A percentile compares a stretch with the other conserved stretches of the same genome.
Evolutionary conservation across 2,888 invertebrate genomes (phyloP).

Genomic region (Cynaeus angustus): DNA sequence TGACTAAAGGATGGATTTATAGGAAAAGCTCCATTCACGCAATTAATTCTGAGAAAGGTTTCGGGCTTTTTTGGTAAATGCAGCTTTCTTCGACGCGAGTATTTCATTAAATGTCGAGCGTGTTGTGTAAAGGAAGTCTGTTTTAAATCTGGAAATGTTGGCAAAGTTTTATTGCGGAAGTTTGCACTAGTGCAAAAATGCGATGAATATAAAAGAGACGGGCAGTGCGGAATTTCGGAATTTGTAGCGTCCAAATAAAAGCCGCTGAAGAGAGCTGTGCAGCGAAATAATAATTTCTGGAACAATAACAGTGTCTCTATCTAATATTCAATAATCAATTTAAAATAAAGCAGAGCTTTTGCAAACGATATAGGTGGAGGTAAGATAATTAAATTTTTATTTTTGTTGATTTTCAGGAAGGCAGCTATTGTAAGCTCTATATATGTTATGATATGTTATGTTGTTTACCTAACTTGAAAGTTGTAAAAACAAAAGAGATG

Average conservation of each 20-base stretch:
- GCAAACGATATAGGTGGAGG: too few species aligned
- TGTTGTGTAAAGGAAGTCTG: constrained; percentile 8
- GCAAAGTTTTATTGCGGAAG: constrained; percentile 19
- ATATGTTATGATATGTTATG: too few species aligned
- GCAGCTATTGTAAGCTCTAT: too few species aligned
- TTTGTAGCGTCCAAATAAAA: not conserved
- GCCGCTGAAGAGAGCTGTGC: not conserved
- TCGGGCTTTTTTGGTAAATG: constrained; percentile 1
- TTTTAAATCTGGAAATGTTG: constrained; percentile 13
- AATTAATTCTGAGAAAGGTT: constrained; percentile 6
- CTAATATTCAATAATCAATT: too few species aligned
- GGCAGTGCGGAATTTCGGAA: not conserved
- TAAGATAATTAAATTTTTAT: too few species aligned
- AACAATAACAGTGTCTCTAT: too few species aligned
- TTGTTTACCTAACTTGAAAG: too few species aligned
- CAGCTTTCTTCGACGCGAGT: constrained; percentile 4
- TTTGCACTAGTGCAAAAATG: constrained; percentile 4
- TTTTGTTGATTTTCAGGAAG: too few species aligned
- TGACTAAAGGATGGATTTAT: constrained; percentile 27
- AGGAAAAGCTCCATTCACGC: not conserved
- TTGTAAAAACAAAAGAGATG: too few species aligned
- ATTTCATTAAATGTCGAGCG: constrained; percentile 14
- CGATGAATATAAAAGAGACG: not conserved
- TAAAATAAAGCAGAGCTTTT: too few species aligned
- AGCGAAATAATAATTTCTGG: too few species aligned